Percentiles rank a stretch among this genome's conserved stretches.
Conservation (phyloP, 2,797 vertebrate species). For the Numenius phaeopus region DNA sequence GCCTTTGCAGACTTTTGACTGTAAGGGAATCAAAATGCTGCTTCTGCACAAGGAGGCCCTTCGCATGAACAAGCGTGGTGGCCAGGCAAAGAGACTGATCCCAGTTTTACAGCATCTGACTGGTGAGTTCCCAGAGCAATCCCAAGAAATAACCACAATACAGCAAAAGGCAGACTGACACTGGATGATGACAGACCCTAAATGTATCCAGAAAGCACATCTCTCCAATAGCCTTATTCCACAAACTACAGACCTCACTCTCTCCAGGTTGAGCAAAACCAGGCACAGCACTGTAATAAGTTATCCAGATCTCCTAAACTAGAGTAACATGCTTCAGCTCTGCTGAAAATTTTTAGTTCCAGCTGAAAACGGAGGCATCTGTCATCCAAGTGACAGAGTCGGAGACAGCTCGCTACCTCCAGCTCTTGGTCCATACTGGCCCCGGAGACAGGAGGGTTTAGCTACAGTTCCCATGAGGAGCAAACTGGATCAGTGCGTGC, state of each 20-base stretch:
- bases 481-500: not conserved
- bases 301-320: not conserved
- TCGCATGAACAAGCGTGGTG: not conserved
- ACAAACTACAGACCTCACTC: not conserved
- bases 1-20: not conserved
- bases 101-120: not conserved
- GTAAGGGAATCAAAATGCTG: not conserved
- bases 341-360: not conserved
- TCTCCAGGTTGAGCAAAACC: not conserved
- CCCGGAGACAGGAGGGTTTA: not conserved
- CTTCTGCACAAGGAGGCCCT: not conserved
- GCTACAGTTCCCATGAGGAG: not conserved
- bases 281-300: not conserved
- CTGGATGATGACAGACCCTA: not conserved
- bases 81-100: not conserved
- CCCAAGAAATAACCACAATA: not conserved
- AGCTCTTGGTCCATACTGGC: not conserved
- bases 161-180: not conserved
- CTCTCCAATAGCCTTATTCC: not conserved
- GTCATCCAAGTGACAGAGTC: not conserved
- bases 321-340: not conserved
- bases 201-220: not conserved
- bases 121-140: not conserved
- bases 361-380: not conserved
- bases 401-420: slow-evolving; percentile 4